Evolutionary conservation across 2,797 vertebrate genomes (phyloP).

Genomic region (Epinephelus coioides): DNA sequence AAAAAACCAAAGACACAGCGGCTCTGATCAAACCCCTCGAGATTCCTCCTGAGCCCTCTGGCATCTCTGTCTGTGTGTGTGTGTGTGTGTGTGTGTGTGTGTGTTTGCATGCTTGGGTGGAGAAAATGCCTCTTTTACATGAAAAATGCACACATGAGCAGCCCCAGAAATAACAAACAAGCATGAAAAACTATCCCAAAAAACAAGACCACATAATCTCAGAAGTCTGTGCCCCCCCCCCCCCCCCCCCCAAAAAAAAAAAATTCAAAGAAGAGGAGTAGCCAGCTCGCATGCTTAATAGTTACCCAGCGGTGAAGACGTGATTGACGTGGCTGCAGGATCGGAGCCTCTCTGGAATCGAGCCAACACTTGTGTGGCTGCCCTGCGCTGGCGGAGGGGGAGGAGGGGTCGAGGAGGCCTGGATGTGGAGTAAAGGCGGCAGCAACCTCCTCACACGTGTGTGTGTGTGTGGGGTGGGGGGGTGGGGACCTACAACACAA

Average conservation of each 20-base stretch:
- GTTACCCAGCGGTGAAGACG: slow-evolving; percentile 88
- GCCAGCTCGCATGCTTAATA: slow-evolving; percentile 44
- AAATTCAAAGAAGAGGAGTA: slow-evolving; percentile 40
- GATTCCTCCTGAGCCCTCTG: slow-evolving; percentile 56
- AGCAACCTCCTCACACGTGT: slow-evolving; percentile 55
- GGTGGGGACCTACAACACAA: slow-evolving; percentile 66
- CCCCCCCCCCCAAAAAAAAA: not conserved
- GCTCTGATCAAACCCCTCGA: slow-evolving; percentile 62
- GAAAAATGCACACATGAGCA: slow-evolving; percentile 60
- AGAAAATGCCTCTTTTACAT: slow-evolving; percentile 68
- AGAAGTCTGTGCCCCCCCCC: slow-evolving; percentile 16
- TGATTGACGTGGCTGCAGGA: slow-evolving; percentile 86
- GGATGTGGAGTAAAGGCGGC: slow-evolving; percentile 45
- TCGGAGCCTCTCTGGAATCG: slow-evolving; percentile 77
- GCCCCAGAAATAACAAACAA: slow-evolving; percentile 63
- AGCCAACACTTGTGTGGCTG: slow-evolving; percentile 73
- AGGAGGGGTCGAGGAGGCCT: slow-evolving; percentile 33
- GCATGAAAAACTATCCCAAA: slow-evolving; percentile 41
- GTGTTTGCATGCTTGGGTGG: slow-evolving; percentile 62
- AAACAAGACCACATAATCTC: slow-evolving; percentile 46
- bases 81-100: slow-evolving; percentile 28
- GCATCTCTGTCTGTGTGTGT: slow-evolving; percentile 34
- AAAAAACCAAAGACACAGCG: slow-evolving; percentile 50
- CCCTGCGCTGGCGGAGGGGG: slow-evolving; percentile 42
- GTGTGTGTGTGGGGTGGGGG: not conserved